Base-by-base conservation (phyloP, 64 coral and sea anemone genomes). In the Catalaphyllia jardinei region DNA sequence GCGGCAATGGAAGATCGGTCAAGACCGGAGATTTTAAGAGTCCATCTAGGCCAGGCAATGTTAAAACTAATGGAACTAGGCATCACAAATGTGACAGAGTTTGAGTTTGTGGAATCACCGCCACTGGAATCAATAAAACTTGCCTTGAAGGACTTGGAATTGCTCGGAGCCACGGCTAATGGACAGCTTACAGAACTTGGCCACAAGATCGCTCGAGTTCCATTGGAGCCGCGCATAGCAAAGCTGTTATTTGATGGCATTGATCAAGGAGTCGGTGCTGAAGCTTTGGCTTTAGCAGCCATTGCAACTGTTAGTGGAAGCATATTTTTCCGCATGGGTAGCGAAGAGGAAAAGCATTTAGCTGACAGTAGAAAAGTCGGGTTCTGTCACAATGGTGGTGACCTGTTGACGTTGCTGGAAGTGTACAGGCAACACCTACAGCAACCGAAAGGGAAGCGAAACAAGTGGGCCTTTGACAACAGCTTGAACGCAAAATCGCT, bases 21-120 rank as follows among this genome's bases (percentile, higher is more conserved):
- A 0, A 93, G 63, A 55, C 95, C 95, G 20, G 95, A 96, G 88
- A 96, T 96, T 29, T 79, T 96, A 33, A 60, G 95, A 38, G 87
- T 96, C 19, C 92, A 93, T 83, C 91, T 96, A 15, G 95, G 95
- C 13, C 91, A 96, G 76, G 92, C 95, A 46, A 55, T 96, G 24
- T 75, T 96, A 11, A 96, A 96, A 79, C 60, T 96, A n/a, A 93
- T 96, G 95, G 95, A 96, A 12, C 92, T 96, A 46, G 95, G 91
- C 5, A 96, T 96, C 27, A 75, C 80, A 29, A 55, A 96, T 24
- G 72, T 92, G 8, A 78, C 71, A 0, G 63, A 77, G 24, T 96
- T 96, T 33, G 95, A 96, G 59, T 96, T 90, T 73, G 95, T 96
- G 10, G 95, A 96, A 60, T 75, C 91, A 28, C 95, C 95, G 57